Conservation (phyloP, 1,140 invertebrate genomes). For the Phymorhynchus buccinoides region DNA sequence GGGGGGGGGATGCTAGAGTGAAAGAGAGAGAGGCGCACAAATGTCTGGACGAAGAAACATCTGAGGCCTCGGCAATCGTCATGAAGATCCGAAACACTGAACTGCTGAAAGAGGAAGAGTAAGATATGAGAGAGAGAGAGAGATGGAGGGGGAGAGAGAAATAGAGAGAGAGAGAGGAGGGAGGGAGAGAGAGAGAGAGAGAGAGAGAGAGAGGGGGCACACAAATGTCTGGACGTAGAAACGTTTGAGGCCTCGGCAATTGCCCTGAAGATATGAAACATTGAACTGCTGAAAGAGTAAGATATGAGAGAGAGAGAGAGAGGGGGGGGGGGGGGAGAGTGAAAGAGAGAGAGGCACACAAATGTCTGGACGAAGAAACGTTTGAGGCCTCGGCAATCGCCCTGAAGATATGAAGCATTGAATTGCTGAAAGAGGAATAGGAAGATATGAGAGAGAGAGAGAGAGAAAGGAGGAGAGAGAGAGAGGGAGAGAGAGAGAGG, state of each 20-base stretch:
- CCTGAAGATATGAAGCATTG: too few species aligned
- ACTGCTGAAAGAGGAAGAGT: slow-evolving; percentile 19
- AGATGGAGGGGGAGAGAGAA: too few species aligned
- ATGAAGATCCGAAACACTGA: not conserved
- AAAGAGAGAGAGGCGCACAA: not conserved
- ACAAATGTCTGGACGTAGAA: too few species aligned
- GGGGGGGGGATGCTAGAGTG: not conserved
- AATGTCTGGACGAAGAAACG: too few species aligned
- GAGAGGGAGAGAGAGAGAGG: too few species aligned
- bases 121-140: not conserved
- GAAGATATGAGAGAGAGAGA: not conserved
- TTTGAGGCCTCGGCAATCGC: too few species aligned
- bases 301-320: not conserved
- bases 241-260: too few species aligned
- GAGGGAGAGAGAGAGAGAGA: not conserved
- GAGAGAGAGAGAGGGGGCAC: too few species aligned
- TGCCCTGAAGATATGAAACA: too few species aligned
- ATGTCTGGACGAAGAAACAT: slow-evolving; percentile 19
- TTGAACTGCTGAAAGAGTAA: too few species aligned
- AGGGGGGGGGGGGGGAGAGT: too few species aligned
- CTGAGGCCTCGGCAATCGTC: slow-evolving; percentile 2
- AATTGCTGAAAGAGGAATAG: slow-evolving; percentile 22
- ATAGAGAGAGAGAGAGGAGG: not conserved
- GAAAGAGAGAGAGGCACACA: too few species aligned
- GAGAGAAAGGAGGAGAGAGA: not conserved